Evolutionary conservation across 2,888 invertebrate genomes (phyloP), one percentile per base, ranked within the genome.

Genomic region (Steinernema scapterisci): DNA sequence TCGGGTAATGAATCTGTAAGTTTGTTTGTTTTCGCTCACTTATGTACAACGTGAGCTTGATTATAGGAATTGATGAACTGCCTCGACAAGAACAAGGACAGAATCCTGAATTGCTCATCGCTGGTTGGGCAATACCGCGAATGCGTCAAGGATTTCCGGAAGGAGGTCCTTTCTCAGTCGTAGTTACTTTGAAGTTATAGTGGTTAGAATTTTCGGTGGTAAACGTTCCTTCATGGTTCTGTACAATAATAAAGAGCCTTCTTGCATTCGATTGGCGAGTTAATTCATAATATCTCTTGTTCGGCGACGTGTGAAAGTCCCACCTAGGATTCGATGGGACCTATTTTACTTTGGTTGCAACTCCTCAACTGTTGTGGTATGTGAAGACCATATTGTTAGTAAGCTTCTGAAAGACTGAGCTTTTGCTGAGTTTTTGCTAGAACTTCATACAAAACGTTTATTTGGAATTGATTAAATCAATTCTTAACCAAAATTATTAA

Each of bases 31-130:
- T 70, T 45, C n/a, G n/a, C n/a, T 70, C 2, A n/a, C 44, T 16
- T 70, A 21, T 25, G 21, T 44, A 75, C n/a, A 45, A 11, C 11
- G n/a, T 23, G 9, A 45, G 1, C 11, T 38, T 25, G 7, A 72
- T 78, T 79, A 74, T 76, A 84, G 84, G 81, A 83, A 73, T 81
- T 84, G 51, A 75, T 83, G 51, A 76, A 75, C 46, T 86, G 86
- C 72, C 79, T 86, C 25, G 77, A 78, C 43, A 76, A 78, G 52
- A 86, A 85, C 71, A 81, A 79, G 11, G 77, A 77, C 51, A 80
- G 80, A 31, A 79, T 84, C n/a, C 79, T 86, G 63, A 83, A 84
- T 73, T 85, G 85, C 76, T 76, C 82, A 21, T 77, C 82, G 27
- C 79, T 85, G 9, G 78, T 80, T 45, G 80, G 73, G 71, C 78